Conservation (phyloP, 2,113 vertebrate species). For the Sander vitreus region DNA sequence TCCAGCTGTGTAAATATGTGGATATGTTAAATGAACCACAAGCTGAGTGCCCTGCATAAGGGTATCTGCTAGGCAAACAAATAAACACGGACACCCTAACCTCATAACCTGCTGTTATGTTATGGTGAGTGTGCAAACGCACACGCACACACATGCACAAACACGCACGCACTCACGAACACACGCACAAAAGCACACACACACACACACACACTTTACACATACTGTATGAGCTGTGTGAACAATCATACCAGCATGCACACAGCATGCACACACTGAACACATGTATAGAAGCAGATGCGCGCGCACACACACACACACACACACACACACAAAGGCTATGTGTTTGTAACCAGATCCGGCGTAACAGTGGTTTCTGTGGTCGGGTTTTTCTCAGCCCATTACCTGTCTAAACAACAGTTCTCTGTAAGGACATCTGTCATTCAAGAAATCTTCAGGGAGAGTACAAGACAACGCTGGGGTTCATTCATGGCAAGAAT, state of each 20-base stretch:
- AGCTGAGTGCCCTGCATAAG: constrained; percentile 68
- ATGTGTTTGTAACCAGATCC: constrained; percentile 58
- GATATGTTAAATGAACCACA: constrained; percentile 71
- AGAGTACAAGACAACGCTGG: neutral
- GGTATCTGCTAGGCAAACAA: constrained; percentile 79
- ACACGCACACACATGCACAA: constrained; percentile 18
- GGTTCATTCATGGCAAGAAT: neutral
- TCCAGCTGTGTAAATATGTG: constrained; percentile 82
- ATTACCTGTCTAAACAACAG: constrained; percentile 76
- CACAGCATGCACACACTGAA: neutral
- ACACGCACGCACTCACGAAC: constrained; percentile 1
- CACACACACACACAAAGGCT: constrained; percentile 26
- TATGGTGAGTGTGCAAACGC: constrained; percentile 46
- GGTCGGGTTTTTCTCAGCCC: constrained; percentile 66
- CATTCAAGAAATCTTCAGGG: constrained; percentile 31
- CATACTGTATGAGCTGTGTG: neutral
- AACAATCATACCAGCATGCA: constrained; percentile 14
- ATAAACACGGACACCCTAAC: constrained; percentile 73
- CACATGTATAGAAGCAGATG: constrained; percentile 3
- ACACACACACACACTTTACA: neutral
- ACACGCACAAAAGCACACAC: constrained; percentile 1
- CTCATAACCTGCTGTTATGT: constrained; percentile 68
- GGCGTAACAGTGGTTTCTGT: constrained; percentile 61
- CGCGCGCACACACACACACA: neutral
- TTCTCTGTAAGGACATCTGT: constrained; percentile 50